Evolutionary conservation across 1,140 invertebrate genomes (phyloP).

Genomic region (Lerema accius): DNA sequence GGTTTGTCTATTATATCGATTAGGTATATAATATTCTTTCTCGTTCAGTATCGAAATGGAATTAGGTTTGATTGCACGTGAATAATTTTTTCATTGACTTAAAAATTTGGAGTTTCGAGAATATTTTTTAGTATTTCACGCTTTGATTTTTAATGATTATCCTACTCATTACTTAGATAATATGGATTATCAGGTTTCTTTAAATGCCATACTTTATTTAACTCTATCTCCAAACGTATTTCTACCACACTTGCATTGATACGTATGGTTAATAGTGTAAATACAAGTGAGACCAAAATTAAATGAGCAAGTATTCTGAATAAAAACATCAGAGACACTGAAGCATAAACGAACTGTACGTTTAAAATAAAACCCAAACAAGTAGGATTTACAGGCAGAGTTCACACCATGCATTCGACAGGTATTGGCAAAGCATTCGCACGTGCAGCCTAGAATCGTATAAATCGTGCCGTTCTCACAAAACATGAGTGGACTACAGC

Average conservation of each 20-base stretch:
- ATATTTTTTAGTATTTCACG: not conserved
- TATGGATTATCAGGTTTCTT: no score
- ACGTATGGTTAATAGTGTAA: no score
- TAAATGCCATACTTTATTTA: no score
- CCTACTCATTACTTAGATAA: no score
- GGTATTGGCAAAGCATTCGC: conserved; percentile 19
- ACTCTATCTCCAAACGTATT: no score
- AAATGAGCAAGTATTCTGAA: no score
- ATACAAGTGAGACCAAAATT: no score
- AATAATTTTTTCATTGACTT: conserved; percentile 5
- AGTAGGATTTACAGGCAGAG: conserved; percentile 22
- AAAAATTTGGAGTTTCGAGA: not conserved
- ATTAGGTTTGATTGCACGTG: conserved; percentile 8
- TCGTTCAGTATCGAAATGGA: not conserved
- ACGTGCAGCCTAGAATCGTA: conserved; percentile 31
- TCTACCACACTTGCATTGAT: no score
- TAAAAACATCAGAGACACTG: no score
- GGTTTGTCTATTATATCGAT: conserved; percentile 11
- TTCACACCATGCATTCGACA: conserved; percentile 9
- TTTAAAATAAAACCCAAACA: conserved; percentile 1
- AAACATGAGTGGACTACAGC: conserved; percentile 22
- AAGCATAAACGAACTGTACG: no score
- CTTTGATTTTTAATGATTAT: not conserved
- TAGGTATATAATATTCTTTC: not conserved
- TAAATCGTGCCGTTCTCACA: conserved; percentile 35